These are phyloP conservation scores for Loxodonta africana DNA, from an alignment of 2,113 vertebrate species.

Conservation along the genomic window DNA sequence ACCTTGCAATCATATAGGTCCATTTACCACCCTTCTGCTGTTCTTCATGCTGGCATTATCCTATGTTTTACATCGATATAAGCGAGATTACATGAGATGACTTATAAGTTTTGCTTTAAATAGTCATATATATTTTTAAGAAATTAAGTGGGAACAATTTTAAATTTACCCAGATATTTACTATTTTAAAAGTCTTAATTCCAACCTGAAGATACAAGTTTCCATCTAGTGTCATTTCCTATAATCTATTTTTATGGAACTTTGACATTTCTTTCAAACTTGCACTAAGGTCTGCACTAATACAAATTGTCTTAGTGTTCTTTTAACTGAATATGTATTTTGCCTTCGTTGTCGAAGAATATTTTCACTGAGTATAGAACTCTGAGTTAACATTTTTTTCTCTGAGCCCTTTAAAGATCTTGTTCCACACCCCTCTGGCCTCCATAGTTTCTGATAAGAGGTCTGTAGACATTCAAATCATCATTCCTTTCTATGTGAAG, in stretches of 20 bases:
- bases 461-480: background rate
- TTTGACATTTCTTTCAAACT: background rate
- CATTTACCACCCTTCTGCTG: background rate
- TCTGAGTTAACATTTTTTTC: background rate
- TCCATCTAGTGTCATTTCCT: background rate
- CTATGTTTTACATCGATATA: background rate
- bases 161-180: background rate
- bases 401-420: background rate
- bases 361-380: background rate
- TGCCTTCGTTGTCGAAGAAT: background rate
- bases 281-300: background rate
- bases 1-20: background rate
- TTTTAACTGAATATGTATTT: background rate
- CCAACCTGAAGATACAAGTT: background rate
- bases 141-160: background rate
- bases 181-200: background rate
- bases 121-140: background rate
- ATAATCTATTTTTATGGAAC: background rate
- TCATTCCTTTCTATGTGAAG: too few species aligned
- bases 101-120: background rate
- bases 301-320: background rate
- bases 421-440: background rate
- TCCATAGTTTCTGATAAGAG: background rate
- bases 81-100: background rate
- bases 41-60: background rate